phyloP scores from a whole-genome alignment of 2,113 vertebrate species.

The Gopherus evgoodei region DNA sequence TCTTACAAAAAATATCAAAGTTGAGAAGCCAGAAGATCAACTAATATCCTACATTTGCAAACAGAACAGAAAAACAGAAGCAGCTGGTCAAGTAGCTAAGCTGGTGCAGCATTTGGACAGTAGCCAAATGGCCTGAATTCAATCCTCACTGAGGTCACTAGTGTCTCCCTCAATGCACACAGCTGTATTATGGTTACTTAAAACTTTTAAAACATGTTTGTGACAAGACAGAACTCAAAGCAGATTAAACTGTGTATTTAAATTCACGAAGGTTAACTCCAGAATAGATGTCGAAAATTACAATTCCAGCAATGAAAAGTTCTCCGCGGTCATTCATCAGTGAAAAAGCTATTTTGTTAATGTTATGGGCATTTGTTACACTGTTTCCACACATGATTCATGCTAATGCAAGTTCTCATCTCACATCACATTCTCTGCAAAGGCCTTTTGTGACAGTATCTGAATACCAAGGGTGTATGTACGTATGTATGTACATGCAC shows the following conservation, averaged over 20 bases:
- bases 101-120: constrained; percentile 62
- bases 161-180: background rate
- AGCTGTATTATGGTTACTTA: constrained; percentile 32
- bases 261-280: background rate
- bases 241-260: background rate
- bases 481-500: background rate
- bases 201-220: background rate
- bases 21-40: constrained; percentile 46
- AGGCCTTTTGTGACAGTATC: background rate
- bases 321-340: background rate
- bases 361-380: background rate
- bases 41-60: constrained; percentile 65
- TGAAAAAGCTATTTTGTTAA: background rate
- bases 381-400: background rate
- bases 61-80: constrained; percentile 74
- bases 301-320: background rate
- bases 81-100: constrained; percentile 72
- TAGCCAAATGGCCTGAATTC: constrained; percentile 62
- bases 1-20: background rate
- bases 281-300: background rate
- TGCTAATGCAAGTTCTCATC: background rate
- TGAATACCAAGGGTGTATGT: background rate
- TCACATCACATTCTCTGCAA: background rate
- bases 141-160: constrained; percentile 51
- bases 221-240: background rate